phyloP scores from a whole-genome alignment of 2,797 vertebrate genomes.

The Menidia menidia region DNA sequence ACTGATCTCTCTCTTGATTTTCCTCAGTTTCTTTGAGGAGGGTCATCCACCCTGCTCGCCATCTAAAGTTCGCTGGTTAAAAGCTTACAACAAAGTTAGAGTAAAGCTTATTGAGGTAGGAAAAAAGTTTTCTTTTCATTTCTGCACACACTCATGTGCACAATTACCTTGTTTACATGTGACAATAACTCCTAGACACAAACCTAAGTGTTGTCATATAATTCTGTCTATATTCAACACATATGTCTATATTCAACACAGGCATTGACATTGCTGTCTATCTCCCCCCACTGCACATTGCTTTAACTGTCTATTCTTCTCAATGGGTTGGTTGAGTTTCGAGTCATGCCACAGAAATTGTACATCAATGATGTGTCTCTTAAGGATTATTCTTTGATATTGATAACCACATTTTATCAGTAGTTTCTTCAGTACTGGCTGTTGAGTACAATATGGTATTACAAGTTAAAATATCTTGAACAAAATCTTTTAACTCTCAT shows the following conservation, averaged over 20 bases:
- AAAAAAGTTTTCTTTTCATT: slow-evolving; percentile 2
- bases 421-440: slow-evolving; percentile 18
- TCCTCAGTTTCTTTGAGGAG: slow-evolving; percentile 72
- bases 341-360: slow-evolving; percentile 42
- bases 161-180: neutral
- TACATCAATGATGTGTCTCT: slow-evolving; percentile 37
- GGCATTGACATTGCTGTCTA: neutral
- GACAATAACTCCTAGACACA: neutral
- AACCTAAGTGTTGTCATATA: neutral
- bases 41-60: slow-evolving; percentile 86
- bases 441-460: slow-evolving; percentile 7
- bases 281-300: neutral
- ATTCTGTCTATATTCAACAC: slow-evolving; percentile 1
- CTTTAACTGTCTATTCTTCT: slow-evolving; percentile 6
- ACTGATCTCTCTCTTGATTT: slow-evolving; percentile 23
- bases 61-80: slow-evolving; percentile 91
- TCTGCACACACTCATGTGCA: neutral
- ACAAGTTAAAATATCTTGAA: slow-evolving; percentile 12
- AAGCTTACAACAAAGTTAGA: slow-evolving; percentile 93
- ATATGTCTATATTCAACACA: slow-evolving; percentile 2
- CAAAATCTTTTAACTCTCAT: too few relatives aligned
- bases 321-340: slow-evolving; percentile 72
- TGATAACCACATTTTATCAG: slow-evolving; percentile 16
- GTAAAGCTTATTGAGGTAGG: slow-evolving; percentile 92
- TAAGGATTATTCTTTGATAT: slow-evolving; percentile 52